Base-by-base conservation (phyloP, 2,888 invertebrate genomes). In the Emmelina monodactyla region DNA sequence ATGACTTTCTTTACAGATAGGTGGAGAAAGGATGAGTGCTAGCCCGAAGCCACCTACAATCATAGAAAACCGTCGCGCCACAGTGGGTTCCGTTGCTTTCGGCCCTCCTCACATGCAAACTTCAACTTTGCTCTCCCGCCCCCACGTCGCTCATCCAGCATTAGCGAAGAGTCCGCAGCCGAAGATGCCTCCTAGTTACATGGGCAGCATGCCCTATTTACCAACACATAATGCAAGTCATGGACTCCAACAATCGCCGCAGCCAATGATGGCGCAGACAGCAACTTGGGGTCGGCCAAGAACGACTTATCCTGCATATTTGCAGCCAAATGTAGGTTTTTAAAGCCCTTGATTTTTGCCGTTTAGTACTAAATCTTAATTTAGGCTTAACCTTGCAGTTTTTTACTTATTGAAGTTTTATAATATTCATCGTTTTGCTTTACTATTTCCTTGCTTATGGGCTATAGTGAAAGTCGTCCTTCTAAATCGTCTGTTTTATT, bases 141-240 rank as follows among this genome's bases (percentile, higher is more conserved):
- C 25, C 3, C 25, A 25, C 3, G n/a, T 25, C n/a, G 3, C 25
- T 10, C 25, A 25, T 10, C 25, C 9, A 10, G 11, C n/a, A 3
- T 10, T 25, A 10, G n/a, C 25, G n/a, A 25, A 25, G 11, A 25
- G 25, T 25, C 25, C 25, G 9, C 25, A 25, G n/a, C 4, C 3
- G 9, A 25, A 25, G 3, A n/a, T 25, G 4, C 4, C 25, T n/a
- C n/a, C 25, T n/a, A 19, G 9, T 9, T 70, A 70, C 22, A 42
- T 73, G 35, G 71, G 72, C 39, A 72, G 69, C 46, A 63, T 71
- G 68, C 79, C 75, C 19, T 75, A 62, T 43, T 50, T 76, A 30
- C 58, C 66, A 28, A 55, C 62, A 4, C 5, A 5, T 32, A 55
- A 56, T 16, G 50, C 61, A 47, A 63, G 60, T 28, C 61, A 60